A percentile compares a stretch with the other conserved stretches of the same genome.
phyloP scores from a whole-genome alignment of 35 echinoderm and acorn worm species.

The Chiridota heheva region DNA sequence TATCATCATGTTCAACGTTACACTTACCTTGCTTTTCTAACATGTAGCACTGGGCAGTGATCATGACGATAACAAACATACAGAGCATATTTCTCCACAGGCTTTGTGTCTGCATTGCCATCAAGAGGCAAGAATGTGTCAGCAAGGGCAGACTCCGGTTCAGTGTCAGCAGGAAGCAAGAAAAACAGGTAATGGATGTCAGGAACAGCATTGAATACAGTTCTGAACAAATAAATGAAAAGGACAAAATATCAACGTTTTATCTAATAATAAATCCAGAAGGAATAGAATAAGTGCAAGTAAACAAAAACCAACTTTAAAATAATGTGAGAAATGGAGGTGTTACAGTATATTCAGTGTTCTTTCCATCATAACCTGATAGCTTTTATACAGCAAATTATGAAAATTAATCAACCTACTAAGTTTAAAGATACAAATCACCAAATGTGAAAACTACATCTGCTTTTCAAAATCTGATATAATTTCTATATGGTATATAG shows the following conservation, averaged over 20 bases:
- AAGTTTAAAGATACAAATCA: no score
- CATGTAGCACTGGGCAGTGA: conserved; percentile 79
- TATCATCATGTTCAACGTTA: no score
- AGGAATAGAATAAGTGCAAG: neutral
- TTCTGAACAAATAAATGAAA: conserved; percentile 49
- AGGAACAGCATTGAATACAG: conserved; percentile 98
- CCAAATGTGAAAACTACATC: no score
- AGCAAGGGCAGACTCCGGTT: conserved; percentile 76
- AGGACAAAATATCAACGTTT: neutral
- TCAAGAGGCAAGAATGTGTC: conserved; percentile 66
- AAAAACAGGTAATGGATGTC: conserved; percentile 95
- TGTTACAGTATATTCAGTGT: no score
- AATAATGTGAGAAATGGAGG: neutral
- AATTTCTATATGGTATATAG: no score
- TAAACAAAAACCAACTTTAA: neutral
- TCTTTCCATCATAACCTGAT: no score
- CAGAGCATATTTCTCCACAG: conserved; percentile 42
- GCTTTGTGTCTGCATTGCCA: conserved; percentile 48
- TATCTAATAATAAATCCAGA: neutral
- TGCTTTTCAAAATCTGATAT: no score
- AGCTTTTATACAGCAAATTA: no score
- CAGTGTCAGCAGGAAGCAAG: conserved; percentile 66
- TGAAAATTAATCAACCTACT: no score
- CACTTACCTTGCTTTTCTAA: conserved; percentile 91
- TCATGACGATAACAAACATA: conserved; percentile 92